phyloP scores from a whole-genome alignment of 2,113 vertebrate species.

The Nibea coibor region DNA sequence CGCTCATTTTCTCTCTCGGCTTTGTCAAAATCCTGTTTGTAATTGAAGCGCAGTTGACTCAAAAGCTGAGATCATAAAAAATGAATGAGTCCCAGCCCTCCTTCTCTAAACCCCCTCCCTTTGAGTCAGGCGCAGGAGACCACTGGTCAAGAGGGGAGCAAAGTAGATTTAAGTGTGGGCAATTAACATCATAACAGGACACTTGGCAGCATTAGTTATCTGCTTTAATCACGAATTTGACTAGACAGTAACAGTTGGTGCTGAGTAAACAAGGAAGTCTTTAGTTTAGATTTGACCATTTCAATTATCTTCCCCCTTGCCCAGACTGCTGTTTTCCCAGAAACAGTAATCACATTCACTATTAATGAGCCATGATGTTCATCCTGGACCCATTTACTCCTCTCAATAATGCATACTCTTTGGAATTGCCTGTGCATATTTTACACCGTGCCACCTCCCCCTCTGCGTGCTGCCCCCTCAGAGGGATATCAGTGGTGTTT shows the following conservation, averaged over 20 bases:
- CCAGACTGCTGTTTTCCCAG: conserved; percentile 75
- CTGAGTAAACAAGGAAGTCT: conserved; percentile 73
- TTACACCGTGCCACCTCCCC: conserved; percentile 52
- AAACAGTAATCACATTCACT: conserved; percentile 82
- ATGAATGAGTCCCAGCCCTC: conserved; percentile 19
- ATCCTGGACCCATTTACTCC: conserved; percentile 81
- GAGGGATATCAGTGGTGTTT: conserved; percentile 37
- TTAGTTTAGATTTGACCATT: conserved; percentile 74
- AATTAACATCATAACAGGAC: conserved; percentile 1
- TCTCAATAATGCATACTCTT: conserved; percentile 81
- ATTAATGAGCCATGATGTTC: conserved; percentile 82
- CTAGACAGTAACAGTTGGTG: conserved; percentile 59
- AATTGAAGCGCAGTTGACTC: conserved; percentile 50
- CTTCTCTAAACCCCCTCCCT: neutral
- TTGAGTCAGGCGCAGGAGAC: neutral
- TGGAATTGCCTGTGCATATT: conserved; percentile 76
- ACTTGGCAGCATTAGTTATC: conserved; percentile 31
- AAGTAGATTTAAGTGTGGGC: neutral
- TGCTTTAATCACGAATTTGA: conserved; percentile 34
- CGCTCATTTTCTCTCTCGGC: conserved; percentile 29
- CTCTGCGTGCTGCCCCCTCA: neutral
- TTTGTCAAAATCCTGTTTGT: conserved; percentile 52
- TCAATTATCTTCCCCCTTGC: conserved; percentile 68
- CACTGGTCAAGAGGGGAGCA: neutral
- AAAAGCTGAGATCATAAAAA: conserved; percentile 52